Conservation (phyloP, 1,140 invertebrate species). For the Trichonephila clavata region DNA sequence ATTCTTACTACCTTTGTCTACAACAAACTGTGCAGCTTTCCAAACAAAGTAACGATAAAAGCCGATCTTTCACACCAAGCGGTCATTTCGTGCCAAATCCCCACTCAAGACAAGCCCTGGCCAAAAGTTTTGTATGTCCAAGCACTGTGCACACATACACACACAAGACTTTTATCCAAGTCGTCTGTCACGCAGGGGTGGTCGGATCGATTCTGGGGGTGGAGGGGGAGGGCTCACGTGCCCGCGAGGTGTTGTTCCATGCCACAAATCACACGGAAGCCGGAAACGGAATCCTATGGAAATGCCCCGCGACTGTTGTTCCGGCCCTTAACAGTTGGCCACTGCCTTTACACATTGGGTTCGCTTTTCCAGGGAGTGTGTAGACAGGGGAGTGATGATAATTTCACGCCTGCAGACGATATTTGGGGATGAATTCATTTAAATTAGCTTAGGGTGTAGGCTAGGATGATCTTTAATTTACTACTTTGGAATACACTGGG, state of each 20-base stretch:
- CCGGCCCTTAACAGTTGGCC: conserved; percentile 33
- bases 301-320: conserved; percentile 22
- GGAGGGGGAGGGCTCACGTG: neutral
- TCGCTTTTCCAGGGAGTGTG: neutral
- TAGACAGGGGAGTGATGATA: neutral
- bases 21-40: neutral
- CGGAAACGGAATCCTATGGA: conserved; percentile 62
- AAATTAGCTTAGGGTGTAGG: conserved; percentile 4
- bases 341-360: conserved; percentile 4
- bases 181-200: conserved; percentile 24
- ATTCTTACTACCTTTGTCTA: too few species aligned
- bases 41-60: conserved; percentile 2
- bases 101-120: neutral
- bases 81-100: conserved; percentile 17
- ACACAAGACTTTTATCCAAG: conserved; percentile 35
- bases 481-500: neutral
- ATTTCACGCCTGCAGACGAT: conserved; percentile 5
- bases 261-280: conserved; percentile 71
- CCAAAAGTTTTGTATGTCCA: conserved; percentile 31
- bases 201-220: conserved; percentile 7
- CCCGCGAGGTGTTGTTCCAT: conserved; percentile 32
- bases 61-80: neutral
- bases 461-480: conserved; percentile 9
- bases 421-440: conserved; percentile 22
- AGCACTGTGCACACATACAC: neutral